phyloP scores from a whole-genome alignment of 2,113 vertebrate genomes.

The Stigmatopora nigra region DNA sequence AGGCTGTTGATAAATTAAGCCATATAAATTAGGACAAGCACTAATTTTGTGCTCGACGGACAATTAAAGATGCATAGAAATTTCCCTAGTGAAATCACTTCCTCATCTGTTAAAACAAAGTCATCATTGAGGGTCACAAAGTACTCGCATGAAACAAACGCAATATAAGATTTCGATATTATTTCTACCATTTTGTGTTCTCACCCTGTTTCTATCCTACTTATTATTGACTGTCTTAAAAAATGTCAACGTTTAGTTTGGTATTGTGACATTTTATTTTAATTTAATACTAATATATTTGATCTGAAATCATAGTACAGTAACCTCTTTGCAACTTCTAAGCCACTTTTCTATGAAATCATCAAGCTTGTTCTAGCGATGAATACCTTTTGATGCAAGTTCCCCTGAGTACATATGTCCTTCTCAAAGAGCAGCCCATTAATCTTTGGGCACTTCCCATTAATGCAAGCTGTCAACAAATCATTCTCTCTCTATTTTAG shows the following conservation, averaged over 20 bases:
- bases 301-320: conserved; percentile 7
- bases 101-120: conserved; percentile 45
- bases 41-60: conserved; percentile 46
- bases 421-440: conserved; percentile 50
- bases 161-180: conserved; percentile 18
- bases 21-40: conserved; percentile 57
- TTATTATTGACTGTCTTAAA: conserved; percentile 4
- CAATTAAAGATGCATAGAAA: conserved; percentile 57
- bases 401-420: conserved; percentile 44
- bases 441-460: conserved; percentile 47
- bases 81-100: conserved; percentile 38
- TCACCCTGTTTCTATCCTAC: conserved; percentile 12
- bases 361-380: conserved; percentile 31
- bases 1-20: conserved; percentile 50
- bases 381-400: conserved; percentile 37
- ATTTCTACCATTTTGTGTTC: conserved; percentile 13
- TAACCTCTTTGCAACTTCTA: conserved; percentile 42
- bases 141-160: conserved; percentile 29
- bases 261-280: too few relatives aligned
- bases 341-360: conserved; percentile 34
- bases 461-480: conserved; percentile 45
- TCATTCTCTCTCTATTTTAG: conserved; percentile 55
- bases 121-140: conserved; percentile 63
- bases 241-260: background rate
- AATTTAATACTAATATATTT: background rate